Base-by-base conservation (phyloP, 2,797 vertebrate genomes). In the Pangasius macronema region DNA sequence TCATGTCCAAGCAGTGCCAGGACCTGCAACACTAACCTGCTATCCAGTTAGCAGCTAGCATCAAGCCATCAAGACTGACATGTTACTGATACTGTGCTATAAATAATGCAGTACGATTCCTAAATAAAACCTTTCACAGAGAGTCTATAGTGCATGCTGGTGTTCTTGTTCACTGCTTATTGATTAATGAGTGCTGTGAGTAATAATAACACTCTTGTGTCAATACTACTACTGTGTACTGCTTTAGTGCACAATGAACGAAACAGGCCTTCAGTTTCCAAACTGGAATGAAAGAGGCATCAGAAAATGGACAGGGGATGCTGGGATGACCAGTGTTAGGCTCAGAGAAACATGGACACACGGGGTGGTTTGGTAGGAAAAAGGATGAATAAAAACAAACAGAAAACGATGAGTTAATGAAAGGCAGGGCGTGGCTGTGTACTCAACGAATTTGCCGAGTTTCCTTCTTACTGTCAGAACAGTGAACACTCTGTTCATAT, bases 371-470 rank as follows among this genome's bases (percentile, higher is more conserved):
- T 80, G 46, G 42, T 39, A 87, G 82, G 70, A 84, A 85, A 75
- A 85, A 57, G 14, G 30, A 70, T 59, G 81, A 81, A 75, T 82
- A 77, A 87, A 86, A 92, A 92, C 88, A 90, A 93, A 93, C 93
- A 91, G 73, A 89, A 76, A 76, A 92, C 93, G 51, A 88, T 91
- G 91, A 92, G 90, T 91, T 93, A 93, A 93, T 93, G 91, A 95
- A 95, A 94, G 84, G 87, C 92, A 92, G 94, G 94, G 93, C 86
- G 92, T 93, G 91, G 91, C 92, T 94, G 94, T 95, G 94, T 95
- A 92, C 91, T 85, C 83, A 89, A 84, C 59, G 55, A 72, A 85
- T 89, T 85, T 87, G 83, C 75, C 85, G 53, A 82, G 39, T 76
- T 87, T 87, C 79, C 88, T 75, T 87, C 82, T 70, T 27, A 36